These are phyloP conservation scores for Colinus virginianus DNA, from an alignment of 2,113 vertebrate genomes.

Conservation along the genomic window DNA sequence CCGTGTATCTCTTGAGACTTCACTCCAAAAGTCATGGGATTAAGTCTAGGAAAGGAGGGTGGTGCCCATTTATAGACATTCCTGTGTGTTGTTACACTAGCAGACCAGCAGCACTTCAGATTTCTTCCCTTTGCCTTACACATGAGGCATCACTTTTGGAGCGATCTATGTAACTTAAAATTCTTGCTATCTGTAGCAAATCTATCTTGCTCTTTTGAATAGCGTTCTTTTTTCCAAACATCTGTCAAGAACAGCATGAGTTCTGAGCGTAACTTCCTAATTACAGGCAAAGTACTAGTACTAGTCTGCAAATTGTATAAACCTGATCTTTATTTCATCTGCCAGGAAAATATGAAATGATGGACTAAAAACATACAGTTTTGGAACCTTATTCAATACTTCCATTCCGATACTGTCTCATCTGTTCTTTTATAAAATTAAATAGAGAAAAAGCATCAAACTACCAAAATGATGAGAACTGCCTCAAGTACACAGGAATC, in stretches of 20 bases:
- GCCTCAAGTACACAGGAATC: background rate
- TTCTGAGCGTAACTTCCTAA: background rate
- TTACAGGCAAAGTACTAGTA: background rate
- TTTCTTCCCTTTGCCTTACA: background rate
- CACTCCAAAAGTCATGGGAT: background rate
- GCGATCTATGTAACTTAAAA: background rate
- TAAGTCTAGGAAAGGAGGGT: background rate
- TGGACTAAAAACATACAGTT: background rate
- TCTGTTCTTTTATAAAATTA: background rate
- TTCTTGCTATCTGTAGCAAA: background rate
- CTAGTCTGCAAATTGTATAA: background rate
- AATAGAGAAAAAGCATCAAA: background rate
- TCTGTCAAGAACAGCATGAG: background rate
- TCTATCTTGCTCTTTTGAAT: background rate
- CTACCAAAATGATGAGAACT: background rate
- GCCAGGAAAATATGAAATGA: background rate
- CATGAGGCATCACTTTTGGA: background rate
- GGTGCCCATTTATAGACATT: background rate
- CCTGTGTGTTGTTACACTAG: fast-evolving
- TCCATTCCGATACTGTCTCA: background rate
- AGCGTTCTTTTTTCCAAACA: background rate
- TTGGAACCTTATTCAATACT: background rate
- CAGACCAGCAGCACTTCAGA: fast-evolving
- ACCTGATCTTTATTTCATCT: background rate
- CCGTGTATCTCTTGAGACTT: background rate